Percentiles rank a stretch among this genome's conserved stretches.
Evolutionary conservation across 2,113 vertebrate genomes (phyloP).

Genomic region (Ahaetulla prasina): DNA sequence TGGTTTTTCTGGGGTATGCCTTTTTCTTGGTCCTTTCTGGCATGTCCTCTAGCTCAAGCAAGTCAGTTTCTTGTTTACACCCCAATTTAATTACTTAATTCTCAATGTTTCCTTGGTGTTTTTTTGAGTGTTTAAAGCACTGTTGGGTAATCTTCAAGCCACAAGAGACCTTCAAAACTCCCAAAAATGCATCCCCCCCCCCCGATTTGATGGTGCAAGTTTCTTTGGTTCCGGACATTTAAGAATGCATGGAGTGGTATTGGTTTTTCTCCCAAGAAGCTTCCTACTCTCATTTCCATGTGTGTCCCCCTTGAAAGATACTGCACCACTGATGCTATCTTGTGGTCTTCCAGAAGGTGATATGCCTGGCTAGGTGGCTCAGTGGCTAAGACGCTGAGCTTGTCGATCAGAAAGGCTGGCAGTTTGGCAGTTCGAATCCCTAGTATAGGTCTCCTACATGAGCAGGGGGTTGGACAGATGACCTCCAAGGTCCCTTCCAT

Average conservation of each 20-base stretch:
- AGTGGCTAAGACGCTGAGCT: too few species aligned
- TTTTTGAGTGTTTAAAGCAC: neutral
- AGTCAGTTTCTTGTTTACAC: neutral
- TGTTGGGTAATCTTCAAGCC: neutral
- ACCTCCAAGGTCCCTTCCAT: too few species aligned
- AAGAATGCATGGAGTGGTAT: neutral
- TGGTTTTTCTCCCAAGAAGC: neutral
- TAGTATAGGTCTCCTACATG: too few species aligned
- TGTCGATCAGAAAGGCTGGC: too few species aligned
- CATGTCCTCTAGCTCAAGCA: neutral
- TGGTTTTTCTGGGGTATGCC: neutral
- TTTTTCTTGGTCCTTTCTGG: neutral
- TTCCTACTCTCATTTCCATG: neutral
- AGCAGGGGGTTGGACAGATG: too few species aligned
- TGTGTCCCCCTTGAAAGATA: neutral
- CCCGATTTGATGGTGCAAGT: neutral
- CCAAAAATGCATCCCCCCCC: neutral
- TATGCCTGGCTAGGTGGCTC: too few species aligned
- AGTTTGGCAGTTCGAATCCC: too few species aligned
- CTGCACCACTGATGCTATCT: neutral
- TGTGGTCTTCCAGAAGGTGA: neutral
- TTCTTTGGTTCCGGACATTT: neutral
- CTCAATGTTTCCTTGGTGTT: neutral
- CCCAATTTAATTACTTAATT: neutral
- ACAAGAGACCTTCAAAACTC: neutral